Percentiles rank a stretch among this genome's conserved stretches.
These are phyloP conservation scores for Boleophthalmus pectinirostris DNA, from an alignment of 2,113 vertebrate species.

Conservation along the genomic window DNA sequence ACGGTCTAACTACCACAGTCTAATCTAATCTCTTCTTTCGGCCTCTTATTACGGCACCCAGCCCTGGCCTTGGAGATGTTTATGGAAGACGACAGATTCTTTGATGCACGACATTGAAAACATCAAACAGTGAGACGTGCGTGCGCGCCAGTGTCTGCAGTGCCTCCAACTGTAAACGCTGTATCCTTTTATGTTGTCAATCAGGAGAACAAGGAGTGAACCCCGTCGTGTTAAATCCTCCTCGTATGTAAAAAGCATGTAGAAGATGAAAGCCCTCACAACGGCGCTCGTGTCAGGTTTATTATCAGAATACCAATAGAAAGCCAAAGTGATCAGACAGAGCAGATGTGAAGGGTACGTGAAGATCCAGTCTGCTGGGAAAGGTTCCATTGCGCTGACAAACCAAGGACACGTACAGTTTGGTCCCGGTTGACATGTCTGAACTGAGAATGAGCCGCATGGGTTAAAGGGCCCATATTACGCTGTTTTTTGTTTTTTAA, in stretches of 20 bases:
- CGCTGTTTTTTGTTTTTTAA: no score
- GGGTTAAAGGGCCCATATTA: no score
- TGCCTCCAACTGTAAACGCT: constrained; percentile 12
- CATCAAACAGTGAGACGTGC: constrained; percentile 25
- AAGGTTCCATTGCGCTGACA: no score
- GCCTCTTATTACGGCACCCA: constrained; percentile 1
- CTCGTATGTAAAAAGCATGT: constrained; percentile 2
- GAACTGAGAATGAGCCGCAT: no score
- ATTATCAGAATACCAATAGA: not conserved
- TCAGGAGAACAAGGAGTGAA: constrained; percentile 31
- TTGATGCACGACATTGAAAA: constrained; percentile 22
- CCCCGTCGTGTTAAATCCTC: constrained; percentile 15
- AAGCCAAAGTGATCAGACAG: constrained; percentile 6
- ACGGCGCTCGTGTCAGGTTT: not conserved
- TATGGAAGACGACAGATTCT: constrained; percentile 23
- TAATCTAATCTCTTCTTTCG: constrained; percentile 20
- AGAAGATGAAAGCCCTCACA: constrained; percentile 25
- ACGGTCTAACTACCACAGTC: not conserved
- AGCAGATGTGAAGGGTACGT: fast-evolving
- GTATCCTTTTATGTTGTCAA: constrained; percentile 34
- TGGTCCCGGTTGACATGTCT: no score
- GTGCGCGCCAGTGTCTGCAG: not conserved
- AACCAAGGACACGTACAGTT: no score
- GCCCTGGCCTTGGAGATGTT: constrained; percentile 17
- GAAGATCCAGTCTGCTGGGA: not conserved